Evolutionary conservation across 2,113 vertebrate species (phyloP).

Genomic region (Macheiramphus alcinus): DNA sequence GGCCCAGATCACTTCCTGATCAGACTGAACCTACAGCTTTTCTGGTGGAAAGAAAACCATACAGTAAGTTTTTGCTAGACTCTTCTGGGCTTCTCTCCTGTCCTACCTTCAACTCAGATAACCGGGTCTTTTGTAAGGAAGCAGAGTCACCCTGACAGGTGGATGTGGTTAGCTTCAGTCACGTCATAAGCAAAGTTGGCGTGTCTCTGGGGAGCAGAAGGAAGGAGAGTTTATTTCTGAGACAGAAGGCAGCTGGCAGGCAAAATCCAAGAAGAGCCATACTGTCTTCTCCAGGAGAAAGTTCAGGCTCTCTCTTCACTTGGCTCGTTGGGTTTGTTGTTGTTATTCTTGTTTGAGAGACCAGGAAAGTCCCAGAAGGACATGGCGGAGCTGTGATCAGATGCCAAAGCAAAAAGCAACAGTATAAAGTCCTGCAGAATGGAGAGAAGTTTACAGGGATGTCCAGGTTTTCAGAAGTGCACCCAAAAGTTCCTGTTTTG

Average conservation of each 20-base stretch:
- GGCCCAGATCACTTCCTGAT: background rate
- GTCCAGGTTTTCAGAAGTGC: background rate
- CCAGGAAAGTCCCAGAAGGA: constrained; percentile 1
- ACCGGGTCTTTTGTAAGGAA: background rate
- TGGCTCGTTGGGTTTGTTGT: background rate
- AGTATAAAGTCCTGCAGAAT: background rate
- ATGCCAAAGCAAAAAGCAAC: background rate
- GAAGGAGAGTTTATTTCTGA: background rate
- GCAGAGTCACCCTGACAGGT: background rate
- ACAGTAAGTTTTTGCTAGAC: background rate
- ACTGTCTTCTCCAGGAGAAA: constrained; percentile 14
- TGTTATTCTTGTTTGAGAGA: constrained; percentile 44
- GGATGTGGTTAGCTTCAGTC: background rate
- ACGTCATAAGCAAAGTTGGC: background rate
- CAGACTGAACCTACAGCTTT: background rate
- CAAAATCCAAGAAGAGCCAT: background rate
- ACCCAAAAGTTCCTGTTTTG: background rate
- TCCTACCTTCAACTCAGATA: background rate
- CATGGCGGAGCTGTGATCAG: background rate
- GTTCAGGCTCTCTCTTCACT: constrained; percentile 17
- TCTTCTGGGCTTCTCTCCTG: background rate
- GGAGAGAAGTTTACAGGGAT: background rate
- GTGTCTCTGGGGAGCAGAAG: background rate
- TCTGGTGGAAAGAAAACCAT: background rate
- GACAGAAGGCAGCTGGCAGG: constrained; percentile 12